These are phyloP conservation scores for Nibea coibor DNA, from an alignment of 2,113 vertebrate genomes.

Conservation along the genomic window DNA sequence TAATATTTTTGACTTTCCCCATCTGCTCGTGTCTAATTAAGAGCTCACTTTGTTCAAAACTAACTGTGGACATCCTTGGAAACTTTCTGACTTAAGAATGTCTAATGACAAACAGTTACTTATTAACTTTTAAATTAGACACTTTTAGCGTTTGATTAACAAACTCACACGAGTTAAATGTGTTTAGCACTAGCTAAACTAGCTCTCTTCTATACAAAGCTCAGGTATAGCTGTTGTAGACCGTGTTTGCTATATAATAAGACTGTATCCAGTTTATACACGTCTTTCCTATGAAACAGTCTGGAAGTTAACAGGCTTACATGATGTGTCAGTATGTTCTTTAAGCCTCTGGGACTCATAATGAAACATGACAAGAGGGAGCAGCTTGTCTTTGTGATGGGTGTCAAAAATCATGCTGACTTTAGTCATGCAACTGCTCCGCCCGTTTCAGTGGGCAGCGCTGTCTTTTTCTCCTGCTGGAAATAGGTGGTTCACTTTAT, in stretches of 20 bases:
- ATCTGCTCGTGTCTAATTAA: conserved; percentile 32
- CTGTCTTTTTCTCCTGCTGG: conserved; percentile 4
- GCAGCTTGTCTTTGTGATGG: conserved; percentile 40
- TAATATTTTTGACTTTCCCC: conserved; percentile 16
- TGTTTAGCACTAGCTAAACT: background rate
- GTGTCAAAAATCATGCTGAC: conserved; percentile 43
- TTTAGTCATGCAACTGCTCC: conserved; percentile 35
- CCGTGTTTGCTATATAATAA: conserved; percentile 11
- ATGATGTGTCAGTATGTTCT: conserved; percentile 42
- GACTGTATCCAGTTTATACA: background rate
- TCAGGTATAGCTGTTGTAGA: background rate
- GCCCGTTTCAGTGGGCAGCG: conserved; percentile 27
- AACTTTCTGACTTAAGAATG: conserved; percentile 5
- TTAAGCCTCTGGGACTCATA: conserved; percentile 48
- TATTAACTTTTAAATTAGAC: background rate
- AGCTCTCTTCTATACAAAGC: background rate
- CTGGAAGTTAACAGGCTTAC: conserved; percentile 44
- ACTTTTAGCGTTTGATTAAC: background rate
- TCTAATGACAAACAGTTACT: background rate
- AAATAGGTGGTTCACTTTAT: conserved; percentile 38
- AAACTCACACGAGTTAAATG: background rate
- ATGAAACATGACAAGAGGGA: conserved; percentile 53
- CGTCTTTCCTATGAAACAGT: conserved; percentile 14
- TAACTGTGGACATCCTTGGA: background rate
- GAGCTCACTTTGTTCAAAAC: conserved; percentile 14